phyloP scores from a whole-genome alignment of 2,888 invertebrate species.

The Eupithecia abbreviata region DNA sequence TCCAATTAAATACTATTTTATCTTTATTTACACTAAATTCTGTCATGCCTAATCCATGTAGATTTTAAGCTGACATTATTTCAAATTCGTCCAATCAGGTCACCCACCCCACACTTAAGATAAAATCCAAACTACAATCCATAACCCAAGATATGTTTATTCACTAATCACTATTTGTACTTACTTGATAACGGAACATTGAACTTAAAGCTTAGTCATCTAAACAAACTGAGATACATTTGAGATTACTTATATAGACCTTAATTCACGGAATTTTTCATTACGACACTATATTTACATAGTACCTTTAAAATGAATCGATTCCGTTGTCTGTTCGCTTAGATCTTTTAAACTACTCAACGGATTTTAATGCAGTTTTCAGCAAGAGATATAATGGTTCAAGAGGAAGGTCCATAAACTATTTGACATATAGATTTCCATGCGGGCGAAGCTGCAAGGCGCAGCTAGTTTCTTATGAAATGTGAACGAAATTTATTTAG shows the following conservation, averaged over 20 bases:
- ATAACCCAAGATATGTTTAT: conserved; percentile 25
- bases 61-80: background rate
- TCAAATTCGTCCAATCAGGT: background rate
- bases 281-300: background rate
- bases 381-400: no score
- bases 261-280: background rate
- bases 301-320: no score
- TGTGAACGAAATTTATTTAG: background rate
- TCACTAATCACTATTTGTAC: conserved; percentile 38
- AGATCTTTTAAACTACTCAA: no score
- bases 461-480: background rate
- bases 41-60: background rate
- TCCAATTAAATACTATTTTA: background rate
- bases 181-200: conserved; percentile 44
- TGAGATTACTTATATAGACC: conserved; percentile 16
- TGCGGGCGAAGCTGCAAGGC: no score
- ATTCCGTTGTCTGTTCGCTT: no score
- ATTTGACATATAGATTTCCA: no score
- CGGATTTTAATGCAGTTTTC: no score
- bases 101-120: conserved; percentile 14
- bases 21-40: background rate
- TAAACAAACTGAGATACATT: conserved; percentile 33
- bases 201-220: conserved; percentile 41
- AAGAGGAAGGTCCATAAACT: no score
- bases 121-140: conserved; percentile 15